Base-by-base conservation (phyloP, 1,140 invertebrate genomes). In the Diorhabda sublineata region DNA sequence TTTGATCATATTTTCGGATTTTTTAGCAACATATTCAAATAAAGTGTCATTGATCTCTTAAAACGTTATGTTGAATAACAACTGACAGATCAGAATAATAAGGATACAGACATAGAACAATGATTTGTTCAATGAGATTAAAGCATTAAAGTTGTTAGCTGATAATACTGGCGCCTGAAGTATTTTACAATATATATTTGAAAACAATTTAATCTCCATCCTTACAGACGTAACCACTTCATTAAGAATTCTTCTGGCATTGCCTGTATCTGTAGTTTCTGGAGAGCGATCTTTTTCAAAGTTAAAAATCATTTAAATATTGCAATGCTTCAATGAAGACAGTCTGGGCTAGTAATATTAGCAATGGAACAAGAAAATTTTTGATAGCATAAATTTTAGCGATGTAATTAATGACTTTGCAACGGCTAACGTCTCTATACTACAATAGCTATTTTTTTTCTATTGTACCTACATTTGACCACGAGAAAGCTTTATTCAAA, bases 201-300 rank as follows among this genome's bases (percentile, higher is more conserved):
- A 26, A 26, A 26, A 26, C 26, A 26, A 26, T 26, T 26, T 26
- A 26, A 26, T 26, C 26, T 26, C 26, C 26, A 26, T 26, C 0
- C 26, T 26, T 26, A 0, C 26, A 26, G 26, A 26, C 45, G 47
- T 67, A 47, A 45, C 5, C 59, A 70, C 69, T 63, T 44, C 26
- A 44, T 44, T 76, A 59, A 64, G 67, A 66, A 72, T 76, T 57
- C 67, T 75, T 5, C 11, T 76, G 42, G 75, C 73, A 59, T 47
- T 26, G 26, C 26, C 26, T 26, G 26, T 26, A 26, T 26, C 26
- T 26, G 26, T 26, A 26, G 26, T 1, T 26, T 26, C 26, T 26
- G 26, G 1, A 0, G 26, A 26, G 26, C 26, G 26, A 26, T 26
- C 26, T 26, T 26, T 26, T 26, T 26, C 26, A 26, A 26, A 26